Base-by-base conservation (phyloP, 2,888 invertebrate genomes). In the Priocnemis perturbator region DNA sequence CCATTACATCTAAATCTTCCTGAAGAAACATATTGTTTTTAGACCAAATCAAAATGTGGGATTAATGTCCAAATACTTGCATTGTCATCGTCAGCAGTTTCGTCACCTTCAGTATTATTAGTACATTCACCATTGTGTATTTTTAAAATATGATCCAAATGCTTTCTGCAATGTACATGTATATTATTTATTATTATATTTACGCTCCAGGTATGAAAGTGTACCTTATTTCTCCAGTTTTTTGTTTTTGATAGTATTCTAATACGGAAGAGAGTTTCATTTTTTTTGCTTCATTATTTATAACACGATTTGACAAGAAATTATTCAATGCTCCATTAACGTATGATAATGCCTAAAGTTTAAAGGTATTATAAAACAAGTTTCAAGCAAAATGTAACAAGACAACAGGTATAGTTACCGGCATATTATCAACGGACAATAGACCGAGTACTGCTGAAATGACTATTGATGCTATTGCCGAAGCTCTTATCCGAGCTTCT, bases 271-370 rank as follows among this genome's bases (percentile, higher is more conserved):
- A 80, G 21, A 86, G 78, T 57, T 82, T 82, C 44, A 86, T 82
- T 64, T 78, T 83, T 67, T 84, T 89, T 44, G 89, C 91, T 83
- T 91, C 91, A 79, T 89, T 88, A 60, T 89, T 90, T 48, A 92
- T 90, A 21, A 88, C 86, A 7, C 90, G 88, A 84, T 91, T 90
- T 9, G 83, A 83, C 44, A 90, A 81, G 53, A 90, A 85, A 80
- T 89, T 90, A 67, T 89, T 89, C 70, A 90, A 81, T 3, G 90
- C 89, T 15, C 90, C 90, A 69, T 89, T 90, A 11, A 90, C 77
- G 62, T 86, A 87, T 0, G 84, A 83, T 11, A 86, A 65, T 50
- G 85, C 83, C 87, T 87, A 61, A 37, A 37, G 7, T 5, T 11
- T 3, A 37, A 37, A 11, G 1, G 55, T n/a, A 17, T 60, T 47